Evolutionary conservation across 2,797 vertebrate species (phyloP), one percentile per base, ranked within the genome.

Genomic region (Crenichthys baileyi): DNA sequence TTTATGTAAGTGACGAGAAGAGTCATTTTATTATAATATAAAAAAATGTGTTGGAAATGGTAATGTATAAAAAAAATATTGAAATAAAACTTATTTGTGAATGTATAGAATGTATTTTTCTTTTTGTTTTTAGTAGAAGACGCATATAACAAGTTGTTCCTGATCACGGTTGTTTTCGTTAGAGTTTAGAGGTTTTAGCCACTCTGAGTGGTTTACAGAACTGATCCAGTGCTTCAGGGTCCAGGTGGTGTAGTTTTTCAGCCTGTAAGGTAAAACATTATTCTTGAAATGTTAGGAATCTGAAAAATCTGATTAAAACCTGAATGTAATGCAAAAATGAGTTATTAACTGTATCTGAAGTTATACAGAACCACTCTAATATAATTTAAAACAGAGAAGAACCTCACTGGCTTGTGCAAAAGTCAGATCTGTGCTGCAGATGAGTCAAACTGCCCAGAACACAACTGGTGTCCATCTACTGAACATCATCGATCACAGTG

Each of bases 21-120:
- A 94, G 92, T 95, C 92, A 93, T 95, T 95, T 95, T 95, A 95
- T 95, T 93, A 93, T 94, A 91, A 94, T 94, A 93, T 94, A 93
- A 36, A 93, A 93, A 93, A 94, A 94, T 90, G 87, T 95, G 94
- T 94, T 94, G 90, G 90, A 93, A 95, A 95, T 94, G 92, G 91
- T 93, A 94, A 94, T 95, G 93, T 95, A 94, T 89, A 91, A 93
- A 67, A 93, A 67, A 93, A 93, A 92, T 78, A 95, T 92, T 90
- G 80, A 93, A 96, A 96, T 96, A 96, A 95, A 96, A 92, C 83
- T 90, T 95, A 95, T 95, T 95, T 96, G 95, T 95, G 91, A 95
- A 94, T 93, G 93, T 93, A 91, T 44, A 79, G 18, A 81, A 73
- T 29, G 29, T 11, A 39, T 55, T 41, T 68, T 9, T 76, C 81